phyloP scores from a whole-genome alignment of 1,140 invertebrate species.

The Samia ricini region DNA sequence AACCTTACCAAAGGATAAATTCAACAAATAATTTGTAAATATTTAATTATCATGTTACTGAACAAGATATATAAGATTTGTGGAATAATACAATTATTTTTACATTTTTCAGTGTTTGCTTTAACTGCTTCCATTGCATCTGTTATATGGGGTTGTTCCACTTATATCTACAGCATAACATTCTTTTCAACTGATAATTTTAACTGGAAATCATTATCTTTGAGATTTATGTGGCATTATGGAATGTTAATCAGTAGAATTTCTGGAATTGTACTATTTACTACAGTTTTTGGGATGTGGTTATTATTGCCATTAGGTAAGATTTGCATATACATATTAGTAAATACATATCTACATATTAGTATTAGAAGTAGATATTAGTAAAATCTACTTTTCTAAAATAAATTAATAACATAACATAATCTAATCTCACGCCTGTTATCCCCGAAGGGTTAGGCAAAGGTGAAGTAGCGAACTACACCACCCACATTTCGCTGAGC shows the following conservation, averaged over 20 bases:
- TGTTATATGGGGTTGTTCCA: constrained; percentile 65
- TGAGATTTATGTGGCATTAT: constrained; percentile 63
- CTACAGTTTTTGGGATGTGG: constrained; percentile 65
- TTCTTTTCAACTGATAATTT: constrained; percentile 45
- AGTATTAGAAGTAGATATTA: no score
- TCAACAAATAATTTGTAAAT: no score
- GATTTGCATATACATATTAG: constrained; percentile 17
- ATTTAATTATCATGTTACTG: no score
- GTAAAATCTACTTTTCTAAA: no score
- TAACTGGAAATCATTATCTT: constrained; percentile 51
- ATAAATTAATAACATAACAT: no score
- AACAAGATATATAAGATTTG: no score
- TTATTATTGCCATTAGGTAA: constrained; percentile 64
- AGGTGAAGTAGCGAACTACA: no score
- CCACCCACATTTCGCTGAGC: no score
- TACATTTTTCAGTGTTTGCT: constrained; percentile 61
- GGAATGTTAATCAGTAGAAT: constrained; percentile 64
- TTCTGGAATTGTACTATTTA: constrained; percentile 59
- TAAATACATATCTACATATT: constrained; percentile 13
- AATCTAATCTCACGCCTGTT: no score
- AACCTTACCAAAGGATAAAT: no score
- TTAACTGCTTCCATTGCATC: constrained; percentile 63
- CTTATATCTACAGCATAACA: constrained; percentile 60
- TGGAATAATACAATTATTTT: neutral
- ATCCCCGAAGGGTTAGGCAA: no score